A percentile compares a stretch with the other conserved stretches of the same genome.
phyloP scores from a whole-genome alignment of 2,797 vertebrate species.

The Fratercula arctica region DNA sequence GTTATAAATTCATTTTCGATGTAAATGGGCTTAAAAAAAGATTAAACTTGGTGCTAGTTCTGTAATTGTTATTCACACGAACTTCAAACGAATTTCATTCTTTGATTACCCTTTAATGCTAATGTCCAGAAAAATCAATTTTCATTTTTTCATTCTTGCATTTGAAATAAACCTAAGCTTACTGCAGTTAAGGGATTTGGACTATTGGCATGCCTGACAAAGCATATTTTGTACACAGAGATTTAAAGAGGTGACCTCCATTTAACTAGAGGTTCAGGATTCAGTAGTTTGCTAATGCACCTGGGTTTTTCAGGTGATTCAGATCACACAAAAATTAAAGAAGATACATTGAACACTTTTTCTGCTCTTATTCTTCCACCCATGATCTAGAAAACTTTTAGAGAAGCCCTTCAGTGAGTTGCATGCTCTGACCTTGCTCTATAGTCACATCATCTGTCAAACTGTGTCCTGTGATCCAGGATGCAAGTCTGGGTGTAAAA shows the following conservation, averaged over 20 bases:
- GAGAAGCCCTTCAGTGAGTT: background rate
- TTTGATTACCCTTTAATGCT: constrained; percentile 41
- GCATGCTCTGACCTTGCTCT: background rate
- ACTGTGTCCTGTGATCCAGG: background rate
- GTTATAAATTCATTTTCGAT: constrained; percentile 61
- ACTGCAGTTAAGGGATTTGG: constrained; percentile 34
- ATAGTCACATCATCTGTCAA: background rate
- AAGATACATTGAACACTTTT: background rate
- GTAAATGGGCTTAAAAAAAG: constrained; percentile 59
- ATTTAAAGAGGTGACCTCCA: background rate
- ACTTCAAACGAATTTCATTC: constrained; percentile 37
- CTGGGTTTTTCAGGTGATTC: background rate
- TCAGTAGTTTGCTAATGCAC: background rate
- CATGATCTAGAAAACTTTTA: background rate
- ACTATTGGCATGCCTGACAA: constrained; percentile 36
- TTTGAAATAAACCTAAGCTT: constrained; percentile 54
- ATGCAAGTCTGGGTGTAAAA: background rate
- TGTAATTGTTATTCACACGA: constrained; percentile 58
- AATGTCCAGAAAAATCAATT: constrained; percentile 37
- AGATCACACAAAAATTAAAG: background rate
- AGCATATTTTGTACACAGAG: constrained; percentile 10
- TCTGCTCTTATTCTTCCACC: background rate
- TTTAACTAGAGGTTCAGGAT: background rate
- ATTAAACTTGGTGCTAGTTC: constrained; percentile 2
- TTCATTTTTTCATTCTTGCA: background rate